These are phyloP conservation scores for Heliconius cydno DNA, from an alignment of 2,888 invertebrate species.

Conservation along the genomic window DNA sequence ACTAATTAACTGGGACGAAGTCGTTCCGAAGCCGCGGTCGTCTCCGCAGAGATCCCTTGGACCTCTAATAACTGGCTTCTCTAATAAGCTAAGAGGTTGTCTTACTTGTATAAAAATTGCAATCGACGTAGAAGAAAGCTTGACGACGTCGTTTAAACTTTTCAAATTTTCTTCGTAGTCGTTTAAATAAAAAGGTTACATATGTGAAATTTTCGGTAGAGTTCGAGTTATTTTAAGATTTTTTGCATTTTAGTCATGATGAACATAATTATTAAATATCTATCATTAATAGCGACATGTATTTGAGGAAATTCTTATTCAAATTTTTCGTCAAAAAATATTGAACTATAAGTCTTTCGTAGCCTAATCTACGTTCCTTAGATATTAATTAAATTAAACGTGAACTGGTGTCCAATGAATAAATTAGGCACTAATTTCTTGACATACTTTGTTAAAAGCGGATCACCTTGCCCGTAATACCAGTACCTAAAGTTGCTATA, in stretches of 20 bases:
- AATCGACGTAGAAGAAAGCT: slow-evolving; percentile 71
- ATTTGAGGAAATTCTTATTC: neutral
- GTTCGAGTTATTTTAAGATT: neutral
- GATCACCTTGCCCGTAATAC: slow-evolving; percentile 78
- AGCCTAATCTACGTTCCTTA: slow-evolving; percentile 61
- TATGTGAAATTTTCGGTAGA: neutral
- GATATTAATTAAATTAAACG: slow-evolving; percentile 70
- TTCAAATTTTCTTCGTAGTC: slow-evolving; percentile 79
- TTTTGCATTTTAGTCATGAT: neutral
- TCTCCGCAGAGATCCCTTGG: slow-evolving; percentile 73
- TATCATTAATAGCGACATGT: neutral
- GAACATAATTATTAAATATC: neutral
- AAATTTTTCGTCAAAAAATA: too few relatives aligned
- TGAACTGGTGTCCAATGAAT: slow-evolving; percentile 75
- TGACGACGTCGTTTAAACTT: slow-evolving; percentile 78
- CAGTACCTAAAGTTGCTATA: slow-evolving; percentile 64
- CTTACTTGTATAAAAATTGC: slow-evolving; percentile 79
- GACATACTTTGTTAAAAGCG: slow-evolving; percentile 74
- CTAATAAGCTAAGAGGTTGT: slow-evolving; percentile 82
- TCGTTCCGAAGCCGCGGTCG: slow-evolving; percentile 61
- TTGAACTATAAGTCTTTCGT: slow-evolving; percentile 54
- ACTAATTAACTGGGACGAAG: slow-evolving; percentile 76
- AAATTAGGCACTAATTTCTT: slow-evolving; percentile 81
- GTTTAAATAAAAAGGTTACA: slow-evolving; percentile 68
- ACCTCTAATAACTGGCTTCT: slow-evolving; percentile 76